Base-by-base conservation (phyloP, 2,113 vertebrate species). In the Monopterus albus region DNA sequence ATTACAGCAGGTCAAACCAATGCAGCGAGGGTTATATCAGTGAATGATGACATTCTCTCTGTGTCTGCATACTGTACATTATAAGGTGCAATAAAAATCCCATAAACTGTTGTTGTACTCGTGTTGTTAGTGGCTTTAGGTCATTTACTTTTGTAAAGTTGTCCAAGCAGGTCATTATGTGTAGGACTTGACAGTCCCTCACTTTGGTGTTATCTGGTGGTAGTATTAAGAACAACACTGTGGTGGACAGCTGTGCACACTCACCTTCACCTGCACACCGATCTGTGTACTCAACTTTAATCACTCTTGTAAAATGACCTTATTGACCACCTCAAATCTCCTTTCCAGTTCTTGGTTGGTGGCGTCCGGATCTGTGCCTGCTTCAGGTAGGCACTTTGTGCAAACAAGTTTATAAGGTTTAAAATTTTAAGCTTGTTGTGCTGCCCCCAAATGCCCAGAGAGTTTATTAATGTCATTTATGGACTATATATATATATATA, bases 51-150 rank as follows among this genome's bases (percentile, higher is more conserved):
- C 31, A 25, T 51, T 45, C 38, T 43, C 11, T 49, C 21, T 72
- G 46, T 72, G 35, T 59, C 64, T 5, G 21, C 46, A 46, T 38
- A 12, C 23, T 82, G 67, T 82, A 55, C 75, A 60, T 77, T 81
- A 76, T 67, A 77, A 82, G 60, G 33, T 64, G 75, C 75, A 88
- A 85, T 88, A 90, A 85, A 88, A 70, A 55, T 31, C 21, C 26
- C 5, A 50, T 6, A 36, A 75, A 80, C 33, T 51, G 33, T 23
- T 35, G n/a, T 50, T 9, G 1, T 39, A 38, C 47, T 73, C 74
- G 23, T 36, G 0, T 55, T 64, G 0, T 42, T 71, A 23, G 5
- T 43, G 11, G 15, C 15, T 35, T 73, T 56, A 29, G 28, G 45
- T 35, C 0, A 43, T 25, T 50, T 7, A n/a, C n/a, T n/a, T n/a